Conservation (phyloP, 2,797 vertebrate genomes). For the Microctenopoma steveboyesi region DNA sequence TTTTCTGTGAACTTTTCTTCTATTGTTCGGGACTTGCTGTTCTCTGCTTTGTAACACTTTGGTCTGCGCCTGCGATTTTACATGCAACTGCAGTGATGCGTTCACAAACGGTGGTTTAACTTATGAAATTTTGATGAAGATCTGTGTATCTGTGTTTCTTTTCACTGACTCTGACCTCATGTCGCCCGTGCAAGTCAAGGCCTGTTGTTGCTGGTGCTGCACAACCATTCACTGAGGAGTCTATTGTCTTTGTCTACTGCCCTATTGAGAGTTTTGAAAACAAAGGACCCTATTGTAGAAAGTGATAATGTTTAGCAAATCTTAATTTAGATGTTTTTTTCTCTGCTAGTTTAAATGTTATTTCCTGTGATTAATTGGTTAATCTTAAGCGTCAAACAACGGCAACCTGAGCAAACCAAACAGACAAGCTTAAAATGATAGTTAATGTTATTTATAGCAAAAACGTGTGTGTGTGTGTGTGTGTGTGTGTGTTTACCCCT, state of each 20-base stretch:
- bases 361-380: neutral
- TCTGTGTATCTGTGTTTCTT: constrained; percentile 17
- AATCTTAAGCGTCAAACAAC: no score
- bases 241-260: neutral
- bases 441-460: no score
- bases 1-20: constrained; percentile 7
- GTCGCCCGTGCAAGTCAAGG: constrained; percentile 18
- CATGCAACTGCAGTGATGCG: constrained; percentile 19
- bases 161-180: constrained; percentile 27
- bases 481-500: no score
- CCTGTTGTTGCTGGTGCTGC: constrained; percentile 23
- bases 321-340: neutral
- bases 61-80: constrained; percentile 21
- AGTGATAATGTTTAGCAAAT: neutral
- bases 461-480: no score
- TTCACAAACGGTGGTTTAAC: constrained; percentile 47
- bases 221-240: constrained; percentile 19
- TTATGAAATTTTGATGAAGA: constrained; percentile 44
- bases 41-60: constrained; percentile 34
- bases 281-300: neutral
- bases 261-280: neutral
- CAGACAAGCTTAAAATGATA: no score
- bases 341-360: neutral
- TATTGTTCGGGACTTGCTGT: constrained; percentile 30
- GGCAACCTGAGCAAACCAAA: no score